Evolutionary conservation across 2,888 invertebrate genomes (phyloP), one percentile per base, ranked within the genome.

Genomic region (Elysia crispata): DNA sequence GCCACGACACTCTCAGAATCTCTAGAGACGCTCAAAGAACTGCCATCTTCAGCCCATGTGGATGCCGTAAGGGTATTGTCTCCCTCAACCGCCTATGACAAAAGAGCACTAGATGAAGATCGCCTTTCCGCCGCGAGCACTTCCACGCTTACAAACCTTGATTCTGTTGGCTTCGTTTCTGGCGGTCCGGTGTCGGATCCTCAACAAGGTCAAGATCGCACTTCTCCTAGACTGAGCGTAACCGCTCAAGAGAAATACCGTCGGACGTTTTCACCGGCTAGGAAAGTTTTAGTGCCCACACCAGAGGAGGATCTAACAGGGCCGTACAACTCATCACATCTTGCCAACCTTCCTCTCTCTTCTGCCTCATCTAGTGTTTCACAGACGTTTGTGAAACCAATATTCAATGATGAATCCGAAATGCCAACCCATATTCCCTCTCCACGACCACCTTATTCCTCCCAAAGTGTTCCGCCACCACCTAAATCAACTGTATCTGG

Each of bases 181-280:
- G 28, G 20, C 20, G 30, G 62, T 1, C 0, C 11, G 15, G n/a
- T 15, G 1, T 41, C 41, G 5, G 41, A 41, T 11, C 11, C 41
- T 41, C 41, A 41, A 41, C 11, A 6, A 25, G 57, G 50, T 0
- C n/a, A 50, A 30, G 76, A 76, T 11, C 62, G 66, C 25, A 18
- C 15, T 1, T 81, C 83, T 18, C 85, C 85, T 0, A 78, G 76
- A 11, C 82, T 83, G 85, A 82, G 85, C 1, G 82, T 83, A 1
- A 77, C 76, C n/a, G 81, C 82, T 0, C 83, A 83, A 28, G 73
- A 79, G 57, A 81, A 77, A 28, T 85, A 85, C 70, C 77, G 83
- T 31, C 50, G 85, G 50, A 82, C 83, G 23, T 85, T 82, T 62
- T 81, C 83, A n/a, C 83, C 82, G 0, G 33, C 60, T 18, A 49